Conservation (phyloP, 2,888 invertebrate species). For the Molanna angustata region DNA sequence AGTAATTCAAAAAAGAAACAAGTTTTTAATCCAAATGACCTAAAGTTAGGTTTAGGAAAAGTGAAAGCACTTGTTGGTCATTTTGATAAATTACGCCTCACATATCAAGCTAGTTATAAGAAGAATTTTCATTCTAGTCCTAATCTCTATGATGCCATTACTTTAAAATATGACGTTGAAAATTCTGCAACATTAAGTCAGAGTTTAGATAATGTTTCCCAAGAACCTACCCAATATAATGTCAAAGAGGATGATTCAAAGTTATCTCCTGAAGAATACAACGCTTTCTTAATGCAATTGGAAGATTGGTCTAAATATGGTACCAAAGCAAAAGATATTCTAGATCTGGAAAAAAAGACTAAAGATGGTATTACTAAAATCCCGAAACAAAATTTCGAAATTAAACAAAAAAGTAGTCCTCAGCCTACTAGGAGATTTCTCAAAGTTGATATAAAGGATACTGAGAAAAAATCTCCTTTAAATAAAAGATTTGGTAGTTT, state of each 20-base stretch:
- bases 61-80: slow-evolving; percentile 70
- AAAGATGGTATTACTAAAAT: slow-evolving; percentile 30
- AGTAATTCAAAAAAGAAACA: background rate
- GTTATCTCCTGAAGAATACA: slow-evolving; percentile 49
- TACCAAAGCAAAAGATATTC: slow-evolving; percentile 41
- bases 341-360: slow-evolving; percentile 42
- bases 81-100: slow-evolving; percentile 57
- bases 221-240: slow-evolving; percentile 45
- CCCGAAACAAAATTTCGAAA: slow-evolving; percentile 41
- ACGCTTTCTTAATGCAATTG: slow-evolving; percentile 49
- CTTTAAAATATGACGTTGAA: slow-evolving; percentile 6
- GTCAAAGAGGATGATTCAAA: slow-evolving; percentile 42
- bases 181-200: slow-evolving; percentile 37
- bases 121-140: slow-evolving; percentile 52
- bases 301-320: slow-evolving; percentile 54
- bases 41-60: slow-evolving; percentile 63
- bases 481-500: slow-evolving; percentile 42
- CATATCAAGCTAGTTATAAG: slow-evolving; percentile 48
- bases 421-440: no score
- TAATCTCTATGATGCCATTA: slow-evolving; percentile 41
- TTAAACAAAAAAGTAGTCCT: no score
- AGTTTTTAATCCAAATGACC: slow-evolving; percentile 39
- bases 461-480: slow-evolving; percentile 30
- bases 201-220: slow-evolving; percentile 47
- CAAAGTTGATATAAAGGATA: background rate